A percentile compares a stretch with the other conserved stretches of the same genome.
Conservation (phyloP, 2,888 invertebrate species). For the Epicampocera succincta region DNA sequence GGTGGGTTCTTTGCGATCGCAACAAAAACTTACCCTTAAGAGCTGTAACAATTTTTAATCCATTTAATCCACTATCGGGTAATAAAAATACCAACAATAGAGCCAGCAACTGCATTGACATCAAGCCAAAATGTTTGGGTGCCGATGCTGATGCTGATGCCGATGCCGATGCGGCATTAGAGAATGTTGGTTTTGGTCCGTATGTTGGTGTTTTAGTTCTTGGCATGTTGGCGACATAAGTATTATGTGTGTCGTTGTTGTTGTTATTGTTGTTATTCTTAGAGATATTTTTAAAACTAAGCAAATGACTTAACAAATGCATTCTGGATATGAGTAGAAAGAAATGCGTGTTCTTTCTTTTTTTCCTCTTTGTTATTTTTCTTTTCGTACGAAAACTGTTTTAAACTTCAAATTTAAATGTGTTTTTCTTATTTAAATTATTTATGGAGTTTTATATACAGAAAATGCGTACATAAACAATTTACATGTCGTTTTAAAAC, state of each 20-base stretch:
- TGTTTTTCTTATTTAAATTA: conserved; percentile 33
- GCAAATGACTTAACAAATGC: conserved; percentile 60
- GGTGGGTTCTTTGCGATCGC: not conserved
- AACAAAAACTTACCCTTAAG: conserved; percentile 78
- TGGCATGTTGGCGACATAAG: conserved; percentile 66
- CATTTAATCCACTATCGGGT: conserved; percentile 77
- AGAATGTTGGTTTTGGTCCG: conserved; percentile 53
- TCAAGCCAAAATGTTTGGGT: conserved; percentile 57
- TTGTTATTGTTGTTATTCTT: conserved; percentile 51
- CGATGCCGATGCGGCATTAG: conserved; percentile 40
- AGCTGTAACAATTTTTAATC: conserved; percentile 79
- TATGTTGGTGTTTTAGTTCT: conserved; percentile 60
- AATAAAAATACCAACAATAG: conserved; percentile 72
- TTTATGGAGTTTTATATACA: conserved; percentile 31
- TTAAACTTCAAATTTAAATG: conserved; percentile 36
- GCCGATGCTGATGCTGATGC: conserved; percentile 47
- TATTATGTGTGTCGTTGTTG: conserved; percentile 50
- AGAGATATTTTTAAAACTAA: conserved; percentile 63
- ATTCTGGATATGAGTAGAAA: conserved; percentile 45
- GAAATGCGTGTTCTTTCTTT: not conserved
- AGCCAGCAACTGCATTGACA: conserved; percentile 69
- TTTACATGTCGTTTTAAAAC: conserved; percentile 17
- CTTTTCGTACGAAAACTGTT: conserved; percentile 20
- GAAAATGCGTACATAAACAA: conserved; percentile 15
- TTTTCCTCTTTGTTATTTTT: conserved; percentile 9